Percentiles rank a stretch among this genome's conserved stretches.
These are phyloP conservation scores for Cryptoleucopteryx plumbea DNA, from an alignment of 2,113 vertebrate species.

Conservation along the genomic window DNA sequence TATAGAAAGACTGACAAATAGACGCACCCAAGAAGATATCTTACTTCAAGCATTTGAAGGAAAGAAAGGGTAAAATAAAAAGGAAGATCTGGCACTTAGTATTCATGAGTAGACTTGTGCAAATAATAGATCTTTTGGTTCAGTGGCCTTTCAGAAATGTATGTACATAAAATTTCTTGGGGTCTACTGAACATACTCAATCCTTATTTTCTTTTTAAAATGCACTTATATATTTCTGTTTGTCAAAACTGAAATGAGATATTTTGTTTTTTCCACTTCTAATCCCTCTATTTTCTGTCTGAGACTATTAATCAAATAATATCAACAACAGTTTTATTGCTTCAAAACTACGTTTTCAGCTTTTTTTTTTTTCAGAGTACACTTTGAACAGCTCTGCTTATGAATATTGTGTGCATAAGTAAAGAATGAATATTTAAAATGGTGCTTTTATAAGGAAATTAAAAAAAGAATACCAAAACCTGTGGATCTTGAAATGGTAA, in stretches of 20 bases:
- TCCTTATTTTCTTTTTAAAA: not conserved
- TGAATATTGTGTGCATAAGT: not conserved
- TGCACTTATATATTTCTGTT: not conserved
- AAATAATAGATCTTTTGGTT: not conserved
- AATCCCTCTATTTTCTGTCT: not conserved
- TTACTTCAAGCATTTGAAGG: not conserved
- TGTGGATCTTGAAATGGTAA: not conserved
- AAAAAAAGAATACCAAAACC: not conserved
- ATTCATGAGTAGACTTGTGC: not conserved
- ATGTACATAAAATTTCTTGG: not conserved
- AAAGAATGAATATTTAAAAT: not conserved
- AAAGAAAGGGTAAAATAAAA: not conserved
- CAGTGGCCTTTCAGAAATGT: not conserved
- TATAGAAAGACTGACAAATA: not conserved
- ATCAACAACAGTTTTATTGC: not conserved
- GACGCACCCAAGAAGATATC: not conserved
- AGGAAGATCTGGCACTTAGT: not conserved
- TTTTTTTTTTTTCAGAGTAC: not conserved
- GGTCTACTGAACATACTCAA: not conserved
- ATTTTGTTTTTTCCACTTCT: not conserved
- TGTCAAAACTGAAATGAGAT: not conserved
- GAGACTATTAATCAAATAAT: conserved; percentile 2
- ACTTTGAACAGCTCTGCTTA: not conserved
- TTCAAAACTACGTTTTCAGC: not conserved
- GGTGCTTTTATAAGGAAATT: not conserved